Conservation (phyloP, 2,797 vertebrate species). For the Tinamus major region DNA sequence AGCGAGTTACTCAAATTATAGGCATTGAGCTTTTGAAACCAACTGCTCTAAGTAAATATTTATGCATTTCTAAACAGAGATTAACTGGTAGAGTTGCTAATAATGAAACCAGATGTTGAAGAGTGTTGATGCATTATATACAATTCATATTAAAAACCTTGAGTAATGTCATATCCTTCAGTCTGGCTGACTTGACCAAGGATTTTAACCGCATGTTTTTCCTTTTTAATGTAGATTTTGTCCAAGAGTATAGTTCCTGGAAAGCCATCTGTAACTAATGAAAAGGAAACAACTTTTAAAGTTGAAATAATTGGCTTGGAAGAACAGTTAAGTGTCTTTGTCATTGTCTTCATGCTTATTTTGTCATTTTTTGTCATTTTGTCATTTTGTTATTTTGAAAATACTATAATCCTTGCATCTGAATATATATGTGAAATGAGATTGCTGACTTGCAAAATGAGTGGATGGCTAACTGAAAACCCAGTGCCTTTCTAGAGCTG, state of each 20-base stretch:
- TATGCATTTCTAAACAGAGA: neutral
- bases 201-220: rapidly evolving
- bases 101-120: rapidly evolving
- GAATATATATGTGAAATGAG: neutral
- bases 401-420: neutral
- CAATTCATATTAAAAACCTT: rapidly evolving
- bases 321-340: conserved; percentile 78
- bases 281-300: conserved; percentile 1
- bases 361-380: too few species aligned
- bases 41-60: rapidly evolving
- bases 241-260: neutral
- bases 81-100: rapidly evolving
- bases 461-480: neutral
- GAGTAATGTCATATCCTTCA: rapidly evolving
- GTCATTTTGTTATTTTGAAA: too few species aligned
- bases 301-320: conserved; percentile 78
- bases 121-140: rapidly evolving
- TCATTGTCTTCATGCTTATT: rapidly evolving
- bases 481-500: rapidly evolving
- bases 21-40: too few species aligned
- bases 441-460: neutral
- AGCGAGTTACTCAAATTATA: neutral
- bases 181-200: rapidly evolving
- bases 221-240: conserved; percentile 65
- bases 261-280: neutral